Evolutionary conservation across 1,140 invertebrate genomes (phyloP), one percentile per base, ranked within the genome.

Genomic region (Caerostris darwini): DNA sequence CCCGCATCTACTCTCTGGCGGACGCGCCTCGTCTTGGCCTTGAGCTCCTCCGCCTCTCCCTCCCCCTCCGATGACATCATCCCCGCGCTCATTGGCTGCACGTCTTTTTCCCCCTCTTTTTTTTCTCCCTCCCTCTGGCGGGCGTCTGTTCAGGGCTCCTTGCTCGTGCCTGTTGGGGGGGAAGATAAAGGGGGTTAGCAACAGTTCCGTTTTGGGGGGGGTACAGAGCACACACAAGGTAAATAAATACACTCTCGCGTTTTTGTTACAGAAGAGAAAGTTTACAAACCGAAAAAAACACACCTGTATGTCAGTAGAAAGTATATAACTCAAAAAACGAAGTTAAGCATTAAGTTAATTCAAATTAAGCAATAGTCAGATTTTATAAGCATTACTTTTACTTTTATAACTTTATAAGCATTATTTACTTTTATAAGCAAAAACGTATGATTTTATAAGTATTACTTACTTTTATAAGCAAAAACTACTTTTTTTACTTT

Each of bases 31-130:
- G 97, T 96, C 97, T 98, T 98, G 97, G 98, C 34, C 71, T 81
- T 81, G 54, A 57, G 17, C 53, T 54, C 71, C 81, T 53, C 77
- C 59, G 90, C 54, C 58, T 95, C 97, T 97, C 97, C 97, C 97
- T 98, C 98, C 98, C 98, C 98, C 97, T 98, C 98, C 97, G 98
- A 98, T 98, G 98, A 98, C 98, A 98, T 98, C 98, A 98, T 98
- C 97, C 95, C 91, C n/a, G 71, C 92, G 92, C 19, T 54, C 34
- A 54, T 67, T 59, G 83, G 91, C 19, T 8, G 82, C 54, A 77
- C 86, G 8, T 58, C 83, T 34, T 34, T 34, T 34, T 77, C 71
- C 71, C 71, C 17, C 34, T 34, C 50, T 34, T 34, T 88, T 58
- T 17, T 88, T 83, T 57, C 19, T n/a, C 7, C 19, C 82, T 83